Base-by-base conservation (phyloP, 2,797 vertebrate genomes). In the Rachycentron canadum region DNA sequence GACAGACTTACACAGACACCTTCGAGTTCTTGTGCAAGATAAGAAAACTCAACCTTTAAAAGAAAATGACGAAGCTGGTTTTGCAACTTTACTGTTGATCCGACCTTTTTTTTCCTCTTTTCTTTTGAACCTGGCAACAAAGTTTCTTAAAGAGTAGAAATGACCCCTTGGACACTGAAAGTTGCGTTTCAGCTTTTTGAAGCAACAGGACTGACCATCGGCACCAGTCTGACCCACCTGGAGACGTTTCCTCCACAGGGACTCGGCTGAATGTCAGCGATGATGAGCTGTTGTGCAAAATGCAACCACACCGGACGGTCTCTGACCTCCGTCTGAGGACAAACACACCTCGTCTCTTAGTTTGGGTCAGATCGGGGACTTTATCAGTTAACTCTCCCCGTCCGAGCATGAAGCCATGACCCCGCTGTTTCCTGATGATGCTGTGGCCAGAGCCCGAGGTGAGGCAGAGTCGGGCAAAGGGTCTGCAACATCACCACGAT, bases 351-450 rank as follows among this genome's bases (percentile, higher is more conserved):
- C 3, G 6, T 73, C 71, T 84, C 62, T 56, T 60, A 16, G 59
- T 84, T 61, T 49, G 45, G 62, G 69, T 82, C 56, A 45, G 36
- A 79, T 65, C 23, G 2, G 52, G 64, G 75, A 77, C 72, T 59
- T 36, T 17, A 32, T 75, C 17, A 52, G 68, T 71, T 86, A 69
- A 25, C 59, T 55, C 69, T 77, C 68, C 28, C 64, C 43, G 71
- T 82, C 78, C 59, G 17, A 88, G 89, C 90, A 91, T 89, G 86
- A 91, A 88, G 73, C 82, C 75, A 78, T 77, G 84, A 81, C 62
- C 88, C 67, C 8, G 17, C 83, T 34, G 34, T 76, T 68, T 71
- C 68, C 70, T 65, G 69, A 53, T 38, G 0, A 16, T 13, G 60
- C 81, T 67, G 73, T 26, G 47, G 60, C 61, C 52, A 49, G 69